A percentile compares a stretch with the other conserved stretches of the same genome.
Conservation (phyloP, 2,888 invertebrate species). For the Brachyopa scutellaris region DNA sequence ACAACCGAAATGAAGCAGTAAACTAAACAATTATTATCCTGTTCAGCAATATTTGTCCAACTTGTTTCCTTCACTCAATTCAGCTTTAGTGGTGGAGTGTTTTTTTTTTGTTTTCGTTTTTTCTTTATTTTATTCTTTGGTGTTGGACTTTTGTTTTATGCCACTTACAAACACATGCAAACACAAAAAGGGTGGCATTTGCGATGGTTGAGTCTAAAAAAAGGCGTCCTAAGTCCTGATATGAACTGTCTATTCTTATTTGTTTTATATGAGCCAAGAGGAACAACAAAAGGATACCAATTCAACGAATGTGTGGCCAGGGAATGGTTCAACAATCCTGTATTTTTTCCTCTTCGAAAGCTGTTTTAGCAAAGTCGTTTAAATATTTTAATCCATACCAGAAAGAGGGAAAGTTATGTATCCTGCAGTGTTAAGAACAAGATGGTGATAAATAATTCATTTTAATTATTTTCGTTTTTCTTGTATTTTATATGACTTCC, state of each 20-base stretch:
- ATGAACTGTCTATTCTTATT: slow-evolving; percentile 19
- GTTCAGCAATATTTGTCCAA: slow-evolving; percentile 55
- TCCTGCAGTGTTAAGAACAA: not conserved
- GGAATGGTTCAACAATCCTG: no score
- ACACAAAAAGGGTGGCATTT: no score
- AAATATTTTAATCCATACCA: slow-evolving; percentile 40
- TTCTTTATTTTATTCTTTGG: not conserved
- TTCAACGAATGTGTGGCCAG: slow-evolving; percentile 17
- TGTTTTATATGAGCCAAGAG: not conserved
- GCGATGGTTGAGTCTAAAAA: no score
- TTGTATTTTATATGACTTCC: not conserved
- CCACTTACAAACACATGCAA: not conserved
- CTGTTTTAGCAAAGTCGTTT: slow-evolving; percentile 35
- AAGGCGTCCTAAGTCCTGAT: no score
- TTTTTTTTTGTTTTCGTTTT: not conserved
- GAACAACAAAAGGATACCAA: slow-evolving; percentile 11
- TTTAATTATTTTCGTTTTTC: not conserved
- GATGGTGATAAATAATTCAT: slow-evolving; percentile 23
- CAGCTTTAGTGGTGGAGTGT: slow-evolving; percentile 1
- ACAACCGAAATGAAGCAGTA: slow-evolving; percentile 47
- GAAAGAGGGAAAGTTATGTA: slow-evolving; percentile 27
- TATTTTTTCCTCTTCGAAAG: no score
- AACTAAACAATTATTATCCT: slow-evolving; percentile 59
- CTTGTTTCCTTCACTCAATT: slow-evolving; percentile 46
- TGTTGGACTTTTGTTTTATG: slow-evolving; percentile 1